These are phyloP conservation scores for Ranitomeya variabilis DNA, from an alignment of 2,113 vertebrate species.

Conservation along the genomic window DNA sequence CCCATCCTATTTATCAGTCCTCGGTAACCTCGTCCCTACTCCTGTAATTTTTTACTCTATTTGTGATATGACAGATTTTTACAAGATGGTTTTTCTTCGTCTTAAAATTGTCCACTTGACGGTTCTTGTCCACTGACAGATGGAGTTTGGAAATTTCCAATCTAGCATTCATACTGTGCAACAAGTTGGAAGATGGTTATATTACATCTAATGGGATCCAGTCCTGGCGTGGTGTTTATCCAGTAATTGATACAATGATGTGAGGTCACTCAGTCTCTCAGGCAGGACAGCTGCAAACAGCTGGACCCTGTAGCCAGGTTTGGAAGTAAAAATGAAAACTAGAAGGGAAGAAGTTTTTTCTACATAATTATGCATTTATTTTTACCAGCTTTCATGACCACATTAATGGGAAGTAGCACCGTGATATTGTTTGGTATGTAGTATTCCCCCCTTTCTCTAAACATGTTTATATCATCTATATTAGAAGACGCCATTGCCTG, in stretches of 20 bases:
- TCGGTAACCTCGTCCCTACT: neutral
- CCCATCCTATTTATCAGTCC: neutral
- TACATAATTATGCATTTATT: neutral
- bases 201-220: neutral
- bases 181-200: neutral
- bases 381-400: neutral
- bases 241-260: neutral
- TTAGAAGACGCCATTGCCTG: too few species aligned
- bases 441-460: neutral
- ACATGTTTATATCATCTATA: neutral
- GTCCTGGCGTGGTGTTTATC: neutral
- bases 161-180: neutral
- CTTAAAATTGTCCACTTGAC: neutral
- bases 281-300: slow-evolving; percentile 22
- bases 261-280: neutral
- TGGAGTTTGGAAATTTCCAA: neutral
- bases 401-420: neutral
- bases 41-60: neutral
- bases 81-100: neutral
- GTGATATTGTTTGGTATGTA: neutral
- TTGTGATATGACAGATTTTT: neutral
- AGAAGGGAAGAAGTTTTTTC: neutral
- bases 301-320: neutral
- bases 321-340: neutral
- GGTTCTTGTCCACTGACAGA: neutral